Evolutionary conservation across 2,113 vertebrate genomes (phyloP), one percentile per base, ranked within the genome.

Genomic region (Coturnix japonica): DNA sequence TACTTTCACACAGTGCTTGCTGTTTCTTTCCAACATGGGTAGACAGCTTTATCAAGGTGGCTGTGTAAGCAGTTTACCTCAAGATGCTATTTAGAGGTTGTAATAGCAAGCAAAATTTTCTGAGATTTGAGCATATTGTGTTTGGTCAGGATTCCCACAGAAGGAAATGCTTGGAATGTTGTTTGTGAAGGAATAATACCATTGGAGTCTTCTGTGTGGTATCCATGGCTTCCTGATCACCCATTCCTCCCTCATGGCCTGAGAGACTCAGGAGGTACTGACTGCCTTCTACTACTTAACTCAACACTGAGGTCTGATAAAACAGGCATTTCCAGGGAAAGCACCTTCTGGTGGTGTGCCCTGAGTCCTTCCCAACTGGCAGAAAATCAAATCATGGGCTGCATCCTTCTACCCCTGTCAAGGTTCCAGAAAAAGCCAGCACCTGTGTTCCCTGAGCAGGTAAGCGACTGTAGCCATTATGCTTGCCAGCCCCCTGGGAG

Each of bases 401-500:
- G 35, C 1, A 1, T 81, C 53, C 47, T 88, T 60, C 65, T 41
- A 28, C 6, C 43, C 19, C 14, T 35, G 15, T 53, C 44, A n/a
- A 30, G 17, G 37, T 21, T 59, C 35, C 67, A 64, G 46, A 83
- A 60, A 57, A 6, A 66, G 19, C 25, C 46, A n/a, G 49, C 81
- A 85, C 56, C 65, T 82, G 66, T 77, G 64, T 33, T 77, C 22
- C 19, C 51, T 4, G 4, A 73, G 67, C 67, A 79, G 64, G 71
- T 81, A 79, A 85, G 74, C 53, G 63, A 4, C 49, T 87, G 54
- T 76, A 0, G 0, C 67, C 75, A 69, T 57, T 64, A 9, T 6
- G 12, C 44, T 88, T 77, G 35, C 70, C 80, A 90, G 72, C 65
- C 82, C 87, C 44, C 69, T 21, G 73, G 85, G 80, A 95, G 57